Conservation (phyloP, 2,113 vertebrate species). For the Tretioscincus oriximinensis region DNA sequence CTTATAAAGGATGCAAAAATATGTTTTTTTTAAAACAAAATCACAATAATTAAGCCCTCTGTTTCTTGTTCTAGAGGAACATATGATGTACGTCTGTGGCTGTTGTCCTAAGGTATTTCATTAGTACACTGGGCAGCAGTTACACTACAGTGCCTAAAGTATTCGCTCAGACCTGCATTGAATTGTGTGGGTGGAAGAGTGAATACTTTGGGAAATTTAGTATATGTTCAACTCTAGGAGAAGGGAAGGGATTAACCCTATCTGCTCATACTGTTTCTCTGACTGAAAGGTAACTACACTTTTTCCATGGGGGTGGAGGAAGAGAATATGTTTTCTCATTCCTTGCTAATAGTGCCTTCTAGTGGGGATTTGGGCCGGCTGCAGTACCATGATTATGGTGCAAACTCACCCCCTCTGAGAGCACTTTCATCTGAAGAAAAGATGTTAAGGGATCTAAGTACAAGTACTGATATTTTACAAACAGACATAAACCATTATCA, state of each 20-base stretch:
- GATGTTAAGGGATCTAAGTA: neutral
- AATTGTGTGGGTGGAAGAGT: neutral
- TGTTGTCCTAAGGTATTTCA: no score
- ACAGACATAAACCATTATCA: neutral
- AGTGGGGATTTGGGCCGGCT: neutral
- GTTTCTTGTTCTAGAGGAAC: no score
- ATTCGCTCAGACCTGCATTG: neutral
- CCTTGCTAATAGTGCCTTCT: neutral
- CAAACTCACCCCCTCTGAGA: neutral
- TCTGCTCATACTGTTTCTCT: neutral
- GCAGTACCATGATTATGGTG: no score
- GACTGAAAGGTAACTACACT: neutral
- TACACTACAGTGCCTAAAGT: no score
- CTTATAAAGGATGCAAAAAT: no score
- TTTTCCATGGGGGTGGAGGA: no score
- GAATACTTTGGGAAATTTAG: no score
- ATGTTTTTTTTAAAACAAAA: no score
- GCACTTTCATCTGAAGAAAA: neutral
- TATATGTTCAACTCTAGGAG: neutral
- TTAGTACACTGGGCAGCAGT: no score
- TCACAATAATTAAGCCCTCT: no score
- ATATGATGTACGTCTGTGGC: no score
- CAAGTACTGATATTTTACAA: neutral
- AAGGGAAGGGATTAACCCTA: neutral
- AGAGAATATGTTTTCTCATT: neutral